These are phyloP conservation scores for Peromyscus melanophrys DNA, from an alignment of 2,797 vertebrate species.

Conservation along the genomic window DNA sequence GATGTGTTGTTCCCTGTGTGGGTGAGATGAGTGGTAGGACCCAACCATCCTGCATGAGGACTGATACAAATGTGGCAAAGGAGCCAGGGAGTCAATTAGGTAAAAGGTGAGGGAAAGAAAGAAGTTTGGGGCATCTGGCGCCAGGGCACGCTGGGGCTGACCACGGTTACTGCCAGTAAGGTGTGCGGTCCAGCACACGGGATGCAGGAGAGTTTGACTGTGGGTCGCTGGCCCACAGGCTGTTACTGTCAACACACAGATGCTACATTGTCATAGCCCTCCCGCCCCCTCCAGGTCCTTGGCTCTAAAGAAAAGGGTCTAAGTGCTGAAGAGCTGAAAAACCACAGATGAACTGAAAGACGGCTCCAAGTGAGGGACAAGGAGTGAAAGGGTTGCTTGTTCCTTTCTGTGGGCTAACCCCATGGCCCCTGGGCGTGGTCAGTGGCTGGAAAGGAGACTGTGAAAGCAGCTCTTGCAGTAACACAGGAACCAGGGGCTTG, in stretches of 20 bases:
- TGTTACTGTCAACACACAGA: constrained; percentile 84
- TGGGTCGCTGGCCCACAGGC: constrained; percentile 65
- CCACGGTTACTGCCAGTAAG: constrained; percentile 52
- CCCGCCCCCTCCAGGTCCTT: constrained; percentile 67
- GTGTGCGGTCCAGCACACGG: constrained; percentile 3
- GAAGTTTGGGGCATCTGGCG: not conserved
- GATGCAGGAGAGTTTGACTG: constrained; percentile 50
- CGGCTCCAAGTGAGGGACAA: constrained; percentile 19
- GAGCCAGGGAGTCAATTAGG: not conserved
- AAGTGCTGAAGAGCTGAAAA: constrained; percentile 82
- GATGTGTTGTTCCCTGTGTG: constrained; percentile 9
- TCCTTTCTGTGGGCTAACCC: constrained; percentile 62
- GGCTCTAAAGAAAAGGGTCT: constrained; percentile 76
- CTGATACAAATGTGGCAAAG: not conserved
- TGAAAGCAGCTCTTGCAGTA: not conserved
- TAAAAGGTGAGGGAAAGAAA: not conserved
- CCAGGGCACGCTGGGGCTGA: not conserved
- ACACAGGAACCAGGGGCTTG: not conserved
- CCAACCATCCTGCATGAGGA: not conserved
- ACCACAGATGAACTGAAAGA: constrained; percentile 70
- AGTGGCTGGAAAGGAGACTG: constrained; percentile 34
- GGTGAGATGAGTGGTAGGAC: constrained; percentile 25
- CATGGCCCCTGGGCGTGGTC: constrained; percentile 39
- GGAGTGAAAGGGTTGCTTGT: constrained; percentile 81
- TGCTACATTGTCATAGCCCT: constrained; percentile 75